phyloP scores from a whole-genome alignment of 2,797 vertebrate species.

The Tiaroga cobitis region DNA sequence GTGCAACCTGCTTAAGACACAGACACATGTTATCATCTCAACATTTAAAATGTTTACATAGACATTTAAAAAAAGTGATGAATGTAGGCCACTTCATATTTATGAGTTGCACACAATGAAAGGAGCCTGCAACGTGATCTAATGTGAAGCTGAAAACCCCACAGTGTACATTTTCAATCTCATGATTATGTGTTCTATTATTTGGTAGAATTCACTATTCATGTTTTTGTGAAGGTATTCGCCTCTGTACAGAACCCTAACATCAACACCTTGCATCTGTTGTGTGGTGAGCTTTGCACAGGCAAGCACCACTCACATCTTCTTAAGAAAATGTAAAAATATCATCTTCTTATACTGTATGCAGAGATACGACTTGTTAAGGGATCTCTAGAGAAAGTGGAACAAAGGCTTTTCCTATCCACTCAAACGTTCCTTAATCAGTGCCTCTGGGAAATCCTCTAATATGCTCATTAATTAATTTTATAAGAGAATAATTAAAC shows the following conservation, averaged over 20 bases:
- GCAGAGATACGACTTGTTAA: neutral
- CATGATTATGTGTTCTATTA: neutral
- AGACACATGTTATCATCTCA: neutral
- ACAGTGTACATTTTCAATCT: neutral
- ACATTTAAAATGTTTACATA: neutral
- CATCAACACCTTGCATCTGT: neutral
- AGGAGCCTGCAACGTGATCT: neutral
- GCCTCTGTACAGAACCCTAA: neutral
- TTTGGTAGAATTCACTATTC: neutral
- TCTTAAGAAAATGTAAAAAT: neutral
- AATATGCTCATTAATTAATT: slow-evolving; percentile 73
- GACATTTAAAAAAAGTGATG: neutral
- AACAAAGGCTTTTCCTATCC: slow-evolving; percentile 55
- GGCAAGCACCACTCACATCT: neutral
- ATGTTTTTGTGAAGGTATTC: neutral
- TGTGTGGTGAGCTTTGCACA: neutral
- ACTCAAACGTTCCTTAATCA: slow-evolving; percentile 60
- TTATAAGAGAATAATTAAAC: slow-evolving; percentile 67
- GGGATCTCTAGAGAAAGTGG: neutral
- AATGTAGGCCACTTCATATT: neutral
- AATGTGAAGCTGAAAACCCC: neutral
- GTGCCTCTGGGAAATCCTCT: slow-evolving; percentile 65
- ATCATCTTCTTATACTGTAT: neutral
- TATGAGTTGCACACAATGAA: neutral
- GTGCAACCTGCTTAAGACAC: neutral